phyloP scores from a whole-genome alignment of 1,140 invertebrate genomes.

The Helicoverpa armigera region DNA sequence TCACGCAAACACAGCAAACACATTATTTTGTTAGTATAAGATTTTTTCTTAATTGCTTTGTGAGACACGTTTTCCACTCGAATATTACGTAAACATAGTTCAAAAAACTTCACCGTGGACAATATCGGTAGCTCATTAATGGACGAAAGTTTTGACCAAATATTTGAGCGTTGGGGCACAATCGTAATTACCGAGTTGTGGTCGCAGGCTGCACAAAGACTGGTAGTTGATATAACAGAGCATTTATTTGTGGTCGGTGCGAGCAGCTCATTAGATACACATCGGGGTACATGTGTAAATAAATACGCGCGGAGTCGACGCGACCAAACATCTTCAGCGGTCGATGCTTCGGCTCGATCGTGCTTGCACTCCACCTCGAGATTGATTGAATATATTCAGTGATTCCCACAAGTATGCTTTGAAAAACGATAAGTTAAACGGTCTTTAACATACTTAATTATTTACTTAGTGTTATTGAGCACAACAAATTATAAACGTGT shows the following conservation, averaged over 20 bases:
- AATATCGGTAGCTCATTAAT: conserved; percentile 84
- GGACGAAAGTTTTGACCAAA: conserved; percentile 83
- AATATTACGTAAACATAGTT: conserved; percentile 76
- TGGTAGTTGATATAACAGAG: conserved; percentile 81
- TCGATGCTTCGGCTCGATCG: conserved; percentile 46
- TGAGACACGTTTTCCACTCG: conserved; percentile 62
- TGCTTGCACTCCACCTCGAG: conserved; percentile 39
- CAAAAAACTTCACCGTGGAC: conserved; percentile 70
- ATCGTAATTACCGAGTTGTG: conserved; percentile 77
- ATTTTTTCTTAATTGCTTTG: conserved; percentile 66
- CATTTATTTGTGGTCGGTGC: conserved; percentile 71
- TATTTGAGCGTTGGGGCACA: conserved; percentile 78
- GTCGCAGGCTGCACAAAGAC: conserved; percentile 72
- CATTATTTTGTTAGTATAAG: conserved; percentile 55
- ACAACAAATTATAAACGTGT: too few relatives aligned
- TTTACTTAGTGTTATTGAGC: too few relatives aligned
- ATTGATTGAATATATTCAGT: conserved; percentile 54
- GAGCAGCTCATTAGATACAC: conserved; percentile 82
- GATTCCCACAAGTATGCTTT: conserved; percentile 34
- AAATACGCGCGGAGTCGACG: conserved; percentile 71
- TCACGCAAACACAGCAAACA: conserved; percentile 66
- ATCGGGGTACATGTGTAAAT: conserved; percentile 82
- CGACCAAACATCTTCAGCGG: conserved; percentile 72
- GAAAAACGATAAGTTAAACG: neutral
- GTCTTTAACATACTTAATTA: neutral